Evolutionary conservation across 2,797 vertebrate genomes (phyloP).

Genomic region (Microcaecilia unicolor): DNA sequence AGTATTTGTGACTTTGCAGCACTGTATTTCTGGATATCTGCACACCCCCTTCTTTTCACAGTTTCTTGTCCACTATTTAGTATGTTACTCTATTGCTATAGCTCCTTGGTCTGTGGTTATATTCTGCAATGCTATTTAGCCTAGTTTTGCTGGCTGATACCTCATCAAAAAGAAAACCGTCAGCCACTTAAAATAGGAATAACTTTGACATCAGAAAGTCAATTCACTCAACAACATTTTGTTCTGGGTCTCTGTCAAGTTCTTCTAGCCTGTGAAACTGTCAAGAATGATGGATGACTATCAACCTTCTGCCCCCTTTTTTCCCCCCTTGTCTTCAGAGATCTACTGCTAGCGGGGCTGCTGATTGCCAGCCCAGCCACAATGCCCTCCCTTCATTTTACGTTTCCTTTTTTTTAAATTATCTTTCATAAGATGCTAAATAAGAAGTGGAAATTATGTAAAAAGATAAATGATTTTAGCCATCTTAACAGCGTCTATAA

Average conservation of each 20-base stretch:
- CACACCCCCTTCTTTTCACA: too few relatives aligned
- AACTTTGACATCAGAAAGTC: constrained; percentile 75
- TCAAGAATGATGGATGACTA: constrained; percentile 94
- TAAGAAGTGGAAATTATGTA: constrained; percentile 52
- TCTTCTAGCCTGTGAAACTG: constrained; percentile 83
- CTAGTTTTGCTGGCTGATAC: constrained; percentile 14
- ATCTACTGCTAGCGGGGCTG: constrained; percentile 81
- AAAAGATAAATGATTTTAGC: too few relatives aligned
- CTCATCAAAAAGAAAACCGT: constrained; percentile 26
- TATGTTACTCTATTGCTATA: too few relatives aligned
- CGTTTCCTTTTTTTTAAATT: too few relatives aligned
- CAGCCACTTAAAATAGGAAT: constrained; percentile 43
- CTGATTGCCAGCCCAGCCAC: constrained; percentile 81
- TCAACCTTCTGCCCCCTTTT: constrained; percentile 93
- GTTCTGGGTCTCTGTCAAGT: constrained; percentile 69
- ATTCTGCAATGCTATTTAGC: constrained; percentile 1
- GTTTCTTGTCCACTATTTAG: too few relatives aligned
- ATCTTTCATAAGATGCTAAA: constrained; percentile 40
- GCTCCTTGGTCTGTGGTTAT: neutral
- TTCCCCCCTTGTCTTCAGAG: constrained; percentile 80
- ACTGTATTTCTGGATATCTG: too few relatives aligned
- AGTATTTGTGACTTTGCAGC: too few relatives aligned
- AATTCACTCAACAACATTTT: constrained; percentile 70
- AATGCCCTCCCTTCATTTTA: constrained; percentile 35
- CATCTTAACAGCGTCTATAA: too few relatives aligned